These are phyloP conservation scores for Phoeniculus purpureus DNA, from an alignment of 2,797 vertebrate genomes.

Conservation along the genomic window DNA sequence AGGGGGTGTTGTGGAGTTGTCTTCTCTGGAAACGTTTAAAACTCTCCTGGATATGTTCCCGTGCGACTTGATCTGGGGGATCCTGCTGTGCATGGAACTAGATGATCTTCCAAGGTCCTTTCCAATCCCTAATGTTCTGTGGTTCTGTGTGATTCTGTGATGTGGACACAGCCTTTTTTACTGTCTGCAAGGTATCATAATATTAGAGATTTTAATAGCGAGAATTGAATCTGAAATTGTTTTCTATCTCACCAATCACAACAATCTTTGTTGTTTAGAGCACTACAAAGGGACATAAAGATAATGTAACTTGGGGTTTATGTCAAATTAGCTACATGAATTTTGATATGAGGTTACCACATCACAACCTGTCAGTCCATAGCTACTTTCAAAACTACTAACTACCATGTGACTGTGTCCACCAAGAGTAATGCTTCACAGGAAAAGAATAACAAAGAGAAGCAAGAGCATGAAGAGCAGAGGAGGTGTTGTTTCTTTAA, in stretches of 20 bases:
- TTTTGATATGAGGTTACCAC: background rate
- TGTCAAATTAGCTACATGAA: background rate
- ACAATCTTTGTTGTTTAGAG: background rate
- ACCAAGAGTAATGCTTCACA: background rate
- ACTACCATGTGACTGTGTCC: background rate
- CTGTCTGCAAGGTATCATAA: too few species aligned
- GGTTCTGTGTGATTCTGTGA: too few species aligned
- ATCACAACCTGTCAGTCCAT: background rate
- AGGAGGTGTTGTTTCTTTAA: background rate
- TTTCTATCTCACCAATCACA: background rate
- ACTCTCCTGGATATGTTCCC: too few species aligned
- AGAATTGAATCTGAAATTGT: background rate
- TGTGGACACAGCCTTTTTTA: too few species aligned
- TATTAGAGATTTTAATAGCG: background rate
- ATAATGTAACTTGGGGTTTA: background rate
- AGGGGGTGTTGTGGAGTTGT: too few species aligned
- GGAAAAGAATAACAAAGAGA: background rate
- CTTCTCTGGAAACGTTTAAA: too few species aligned
- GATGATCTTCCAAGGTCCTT: too few species aligned
- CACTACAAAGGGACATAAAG: background rate
- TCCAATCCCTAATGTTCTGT: too few species aligned
- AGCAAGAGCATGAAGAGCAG: background rate
- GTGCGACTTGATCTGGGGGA: too few species aligned
- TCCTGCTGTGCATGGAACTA: too few species aligned
- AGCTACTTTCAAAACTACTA: background rate